These are phyloP conservation scores for Holothuria leucospilota DNA, from an alignment of 53 echinoderm and acorn worm genomes.

Conservation along the genomic window DNA sequence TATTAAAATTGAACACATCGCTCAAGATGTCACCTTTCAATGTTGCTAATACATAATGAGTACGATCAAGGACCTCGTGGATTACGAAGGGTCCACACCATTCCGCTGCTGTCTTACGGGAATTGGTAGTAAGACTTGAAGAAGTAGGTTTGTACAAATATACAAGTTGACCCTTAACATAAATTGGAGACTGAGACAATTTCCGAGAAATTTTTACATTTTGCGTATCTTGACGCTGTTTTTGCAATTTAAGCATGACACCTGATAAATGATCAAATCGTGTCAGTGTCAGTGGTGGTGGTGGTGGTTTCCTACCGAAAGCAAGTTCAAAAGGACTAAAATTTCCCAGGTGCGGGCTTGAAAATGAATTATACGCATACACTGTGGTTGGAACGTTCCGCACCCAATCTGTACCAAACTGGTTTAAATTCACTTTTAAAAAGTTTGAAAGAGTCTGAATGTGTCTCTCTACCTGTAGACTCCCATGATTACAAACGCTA, in stretches of 20 bases:
- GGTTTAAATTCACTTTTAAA: too few species aligned
- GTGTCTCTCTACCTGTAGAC: conserved; percentile 17
- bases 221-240: conserved; percentile 28
- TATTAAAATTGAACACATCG: conserved; percentile 53
- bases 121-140: conserved; percentile 36
- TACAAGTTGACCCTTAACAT: conserved; percentile 42
- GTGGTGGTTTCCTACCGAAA: conserved; percentile 48
- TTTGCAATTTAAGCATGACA: conserved; percentile 4
- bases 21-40: conserved; percentile 48
- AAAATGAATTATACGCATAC: too few species aligned
- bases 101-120: conserved; percentile 29
- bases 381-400: neutral
- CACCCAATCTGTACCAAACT: too few species aligned
- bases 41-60: conserved; percentile 50
- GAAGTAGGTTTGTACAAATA: conserved; percentile 44
- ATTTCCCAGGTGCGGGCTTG: conserved; percentile 45
- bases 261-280: conserved; percentile 39
- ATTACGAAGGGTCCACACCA: conserved; percentile 53
- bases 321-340: conserved; percentile 49
- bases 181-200: conserved; percentile 13
- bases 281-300: neutral
- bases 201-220: conserved; percentile 18
- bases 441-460: too few species aligned
- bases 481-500: conserved; percentile 15
- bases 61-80: conserved; percentile 49